phyloP scores from a whole-genome alignment of 2,113 vertebrate species.

The Lucifuga dentata region DNA sequence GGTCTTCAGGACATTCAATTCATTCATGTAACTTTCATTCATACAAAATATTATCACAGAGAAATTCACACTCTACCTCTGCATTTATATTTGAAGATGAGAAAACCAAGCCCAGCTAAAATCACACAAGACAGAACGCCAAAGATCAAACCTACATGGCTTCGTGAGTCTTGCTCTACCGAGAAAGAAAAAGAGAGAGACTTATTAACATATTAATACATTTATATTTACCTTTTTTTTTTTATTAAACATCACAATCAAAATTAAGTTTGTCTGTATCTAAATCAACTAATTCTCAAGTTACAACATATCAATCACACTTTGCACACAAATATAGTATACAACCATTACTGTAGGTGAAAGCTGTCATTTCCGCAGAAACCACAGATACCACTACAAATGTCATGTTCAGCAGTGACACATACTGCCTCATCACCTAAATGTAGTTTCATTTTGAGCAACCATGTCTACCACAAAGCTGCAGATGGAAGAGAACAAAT shows the following conservation, averaged over 20 bases:
- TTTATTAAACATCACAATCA: neutral
- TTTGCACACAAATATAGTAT: neutral
- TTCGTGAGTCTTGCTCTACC: neutral
- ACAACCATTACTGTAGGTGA: neutral
- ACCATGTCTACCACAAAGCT: conserved; percentile 5
- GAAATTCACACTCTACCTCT: neutral
- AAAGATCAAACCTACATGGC: accelerated
- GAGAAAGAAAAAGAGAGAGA: conserved; percentile 12
- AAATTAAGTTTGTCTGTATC: no score
- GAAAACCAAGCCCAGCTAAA: accelerated
- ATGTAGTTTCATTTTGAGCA: conserved; percentile 43
- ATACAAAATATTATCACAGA: neutral
- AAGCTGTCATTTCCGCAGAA: conserved; percentile 28
- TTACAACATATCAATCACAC: neutral
- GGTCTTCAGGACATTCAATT: neutral
- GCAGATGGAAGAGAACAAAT: neutral
- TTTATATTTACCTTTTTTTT: no score
- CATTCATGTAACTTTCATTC: neutral
- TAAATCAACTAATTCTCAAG: neutral
- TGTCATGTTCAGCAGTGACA: neutral
- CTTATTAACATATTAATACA: neutral
- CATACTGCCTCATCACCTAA: accelerated
- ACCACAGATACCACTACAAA: conserved; percentile 36
- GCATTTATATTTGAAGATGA: accelerated
- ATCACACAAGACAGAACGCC: accelerated